Evolutionary conservation across 2,113 vertebrate genomes (phyloP), one percentile per base, ranked within the genome.

Genomic region (rabbit (Oryctolagus cuniculus)): DNA sequence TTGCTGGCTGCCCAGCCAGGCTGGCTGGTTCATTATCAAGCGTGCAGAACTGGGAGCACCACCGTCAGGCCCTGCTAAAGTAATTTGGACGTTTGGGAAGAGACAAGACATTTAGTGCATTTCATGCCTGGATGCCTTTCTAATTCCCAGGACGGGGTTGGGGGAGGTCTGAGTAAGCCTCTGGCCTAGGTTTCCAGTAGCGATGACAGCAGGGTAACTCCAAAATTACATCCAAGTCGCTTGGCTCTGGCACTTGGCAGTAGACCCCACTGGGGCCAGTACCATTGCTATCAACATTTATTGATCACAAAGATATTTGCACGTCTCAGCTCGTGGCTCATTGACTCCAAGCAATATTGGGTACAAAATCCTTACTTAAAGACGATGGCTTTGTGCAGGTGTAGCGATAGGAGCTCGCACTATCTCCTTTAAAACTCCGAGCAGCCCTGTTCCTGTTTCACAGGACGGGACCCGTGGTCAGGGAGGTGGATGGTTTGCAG

Each of bases 61-160:
- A 83, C 91, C 82, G 16, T 7, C 1, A 1, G 53, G 73, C 69
- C 69, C n/a, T 49, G 78, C 94, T 82, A 72, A 88, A 91, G 83
- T 86, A 82, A 22, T 92, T 91, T 80, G 85, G 81, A 78, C 0
- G 31, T 29, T 92, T 91, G 63, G 63, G 82, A 31, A 92, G 77
- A 89, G 87, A 94, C 87, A 92, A 58, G 85, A 92, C 24, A 8
- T 74, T 93, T 55, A 95, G 90, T 92, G 84, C 67, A 72, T 95
- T 95, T 95, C 90, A 63, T 95, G 90, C 94, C 85, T 89, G 79
- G 78, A 63, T 87, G 77, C 78, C n/a, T 91, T 84, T 81, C 44
- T 97, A 92, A 95, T 95, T 95, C 95, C 95, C 67, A 77, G 92
- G 58, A 93, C 55, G 69, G 61, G 88, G 44, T 80, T 49, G 58